Evolutionary conservation across 1,140 invertebrate genomes (phyloP).

Genomic region (Apis dorsata): DNA sequence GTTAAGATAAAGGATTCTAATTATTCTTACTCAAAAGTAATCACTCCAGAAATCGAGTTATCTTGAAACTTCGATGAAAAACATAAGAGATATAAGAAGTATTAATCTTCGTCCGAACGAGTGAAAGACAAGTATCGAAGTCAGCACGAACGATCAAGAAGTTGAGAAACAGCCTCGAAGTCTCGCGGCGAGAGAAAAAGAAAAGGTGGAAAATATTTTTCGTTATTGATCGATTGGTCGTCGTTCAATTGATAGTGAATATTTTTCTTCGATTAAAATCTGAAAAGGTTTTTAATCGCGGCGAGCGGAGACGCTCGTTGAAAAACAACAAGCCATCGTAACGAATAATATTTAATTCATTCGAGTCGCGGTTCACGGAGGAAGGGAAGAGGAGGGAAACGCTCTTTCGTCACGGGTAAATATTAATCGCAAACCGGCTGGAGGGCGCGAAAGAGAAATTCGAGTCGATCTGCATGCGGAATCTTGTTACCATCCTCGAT

Average conservation of each 20-base stretch:
- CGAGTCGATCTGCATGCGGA: conserved; percentile 35
- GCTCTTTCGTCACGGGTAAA: not conserved
- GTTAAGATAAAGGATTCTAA: no score
- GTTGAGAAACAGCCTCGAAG: not conserved
- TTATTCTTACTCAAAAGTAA: no score
- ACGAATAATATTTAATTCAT: conserved; percentile 46
- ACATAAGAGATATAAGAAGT: no score
- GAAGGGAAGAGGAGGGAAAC: not conserved
- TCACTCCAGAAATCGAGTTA: no score
- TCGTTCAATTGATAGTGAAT: conserved; percentile 33
- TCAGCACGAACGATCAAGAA: not conserved
- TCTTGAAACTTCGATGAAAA: no score
- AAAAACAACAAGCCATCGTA: conserved; percentile 15
- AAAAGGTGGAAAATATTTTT: conserved; percentile 9
- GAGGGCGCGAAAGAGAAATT: conserved; percentile 31
- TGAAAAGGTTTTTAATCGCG: conserved; percentile 49
- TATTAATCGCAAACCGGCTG: not conserved
- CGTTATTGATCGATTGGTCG: conserved; percentile 16
- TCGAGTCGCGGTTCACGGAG: not conserved
- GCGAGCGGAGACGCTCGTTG: conserved; percentile 1
- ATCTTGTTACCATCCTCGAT: not conserved
- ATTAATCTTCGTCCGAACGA: no score
- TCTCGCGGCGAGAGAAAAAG: not conserved
- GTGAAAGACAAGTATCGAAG: no score
- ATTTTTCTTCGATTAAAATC: conserved; percentile 54